These are phyloP conservation scores for Ailuropoda melanoleuca DNA, from an alignment of 2,113 vertebrate genomes.

Conservation along the genomic window DNA sequence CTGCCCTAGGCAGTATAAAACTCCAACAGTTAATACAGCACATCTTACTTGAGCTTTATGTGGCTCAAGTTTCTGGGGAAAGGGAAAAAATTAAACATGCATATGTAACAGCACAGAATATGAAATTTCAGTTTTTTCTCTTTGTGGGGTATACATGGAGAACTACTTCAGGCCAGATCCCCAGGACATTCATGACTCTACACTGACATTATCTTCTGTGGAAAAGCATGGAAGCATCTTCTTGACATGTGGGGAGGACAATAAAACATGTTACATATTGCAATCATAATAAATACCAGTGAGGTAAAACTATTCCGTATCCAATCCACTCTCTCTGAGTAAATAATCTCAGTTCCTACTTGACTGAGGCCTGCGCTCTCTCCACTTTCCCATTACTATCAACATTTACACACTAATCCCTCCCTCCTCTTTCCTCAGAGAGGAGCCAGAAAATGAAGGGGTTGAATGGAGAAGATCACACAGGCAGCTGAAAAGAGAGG, in stretches of 20 bases:
- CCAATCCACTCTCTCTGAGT: neutral
- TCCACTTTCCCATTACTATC: neutral
- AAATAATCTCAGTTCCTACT: neutral
- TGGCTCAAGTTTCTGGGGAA: neutral
- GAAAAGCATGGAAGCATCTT: neutral
- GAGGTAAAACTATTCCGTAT: neutral
- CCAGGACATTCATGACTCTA: neutral
- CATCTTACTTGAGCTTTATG: neutral
- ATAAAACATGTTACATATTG: neutral
- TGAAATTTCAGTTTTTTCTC: neutral
- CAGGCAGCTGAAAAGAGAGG: neutral
- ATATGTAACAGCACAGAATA: neutral
- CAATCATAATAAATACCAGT: neutral
- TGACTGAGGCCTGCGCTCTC: neutral
- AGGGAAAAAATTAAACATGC: neutral
- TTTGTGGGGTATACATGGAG: neutral
- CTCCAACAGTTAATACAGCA: neutral
- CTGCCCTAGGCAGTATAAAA: neutral
- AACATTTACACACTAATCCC: neutral
- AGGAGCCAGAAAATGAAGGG: neutral
- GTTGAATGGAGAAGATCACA: neutral
- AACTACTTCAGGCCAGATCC: neutral
- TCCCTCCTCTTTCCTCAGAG: neutral
- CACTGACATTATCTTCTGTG: neutral
- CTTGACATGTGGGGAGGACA: neutral